Conservation (phyloP, 92 coral and sea anemone genomes). For the Desmophyllum pertusum region DNA sequence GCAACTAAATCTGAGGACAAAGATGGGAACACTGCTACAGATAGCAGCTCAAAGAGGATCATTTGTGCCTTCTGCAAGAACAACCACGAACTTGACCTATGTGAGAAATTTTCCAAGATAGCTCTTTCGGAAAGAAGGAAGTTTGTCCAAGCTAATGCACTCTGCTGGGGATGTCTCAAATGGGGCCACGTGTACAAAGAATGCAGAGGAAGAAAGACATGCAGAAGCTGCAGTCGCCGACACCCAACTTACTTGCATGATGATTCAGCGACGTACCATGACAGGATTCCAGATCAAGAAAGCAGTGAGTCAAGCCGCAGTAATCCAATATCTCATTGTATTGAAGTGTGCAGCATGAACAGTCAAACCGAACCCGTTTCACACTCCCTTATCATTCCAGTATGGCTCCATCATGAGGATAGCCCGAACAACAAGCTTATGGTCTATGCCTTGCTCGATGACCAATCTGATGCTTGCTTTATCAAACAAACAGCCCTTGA, state of each 20-base stretch:
- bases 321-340: constrained; percentile 15
- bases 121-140: constrained; percentile 19
- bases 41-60: background rate
- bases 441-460: too few relatives aligned
- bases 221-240: constrained; percentile 29
- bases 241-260: constrained; percentile 60
- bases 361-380: constrained; percentile 12
- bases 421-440: constrained; percentile 25
- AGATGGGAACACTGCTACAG: background rate
- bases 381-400: constrained; percentile 52
- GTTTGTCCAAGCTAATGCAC: constrained; percentile 29
- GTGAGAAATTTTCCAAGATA: constrained; percentile 34
- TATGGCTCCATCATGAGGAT: constrained; percentile 55
- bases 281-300: constrained; percentile 3
- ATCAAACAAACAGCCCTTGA: too few relatives aligned
- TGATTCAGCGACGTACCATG: constrained; percentile 2
- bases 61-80: constrained; percentile 47
- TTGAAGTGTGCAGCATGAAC: constrained; percentile 1
- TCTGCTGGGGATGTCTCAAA: too few relatives aligned
- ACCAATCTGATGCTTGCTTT: too few relatives aligned
- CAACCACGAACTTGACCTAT: constrained; percentile 53
- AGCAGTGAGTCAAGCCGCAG: constrained; percentile 1
- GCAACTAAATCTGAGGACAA: constrained; percentile 11
- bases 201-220: constrained; percentile 32
- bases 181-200: too few relatives aligned